These are phyloP conservation scores for Allophyes oxyacanthae DNA, from an alignment of 2,888 invertebrate genomes.

Conservation along the genomic window DNA sequence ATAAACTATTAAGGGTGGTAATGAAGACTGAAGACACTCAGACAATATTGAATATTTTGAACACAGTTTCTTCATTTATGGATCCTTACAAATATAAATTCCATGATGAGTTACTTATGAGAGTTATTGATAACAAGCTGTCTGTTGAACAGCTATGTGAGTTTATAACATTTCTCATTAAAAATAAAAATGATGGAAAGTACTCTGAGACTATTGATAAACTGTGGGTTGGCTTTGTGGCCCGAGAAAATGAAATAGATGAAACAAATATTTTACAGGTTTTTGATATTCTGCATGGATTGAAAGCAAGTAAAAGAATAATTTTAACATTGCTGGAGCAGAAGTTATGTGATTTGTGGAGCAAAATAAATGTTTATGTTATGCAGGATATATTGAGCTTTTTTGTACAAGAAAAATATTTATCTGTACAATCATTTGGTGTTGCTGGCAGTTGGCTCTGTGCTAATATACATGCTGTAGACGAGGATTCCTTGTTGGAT, in stretches of 20 bases:
- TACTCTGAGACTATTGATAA: conserved; percentile 90
- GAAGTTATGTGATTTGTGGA: conserved; percentile 88
- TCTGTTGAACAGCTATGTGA: conserved; percentile 89
- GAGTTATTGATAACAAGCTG: conserved; percentile 90
- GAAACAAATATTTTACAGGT: conserved; percentile 88
- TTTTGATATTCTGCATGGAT: conserved; percentile 87
- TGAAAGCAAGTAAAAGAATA: conserved; percentile 90
- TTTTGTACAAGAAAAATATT: conserved; percentile 77
- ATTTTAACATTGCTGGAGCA: conserved; percentile 89
- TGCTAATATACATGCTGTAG: conserved; percentile 89
- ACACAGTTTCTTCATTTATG: conserved; percentile 78
- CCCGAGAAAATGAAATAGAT: conserved; percentile 88
- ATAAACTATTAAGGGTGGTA: conserved; percentile 81
- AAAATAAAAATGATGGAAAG: conserved; percentile 79
- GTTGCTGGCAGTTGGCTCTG: conserved; percentile 88
- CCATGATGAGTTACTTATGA: conserved; percentile 90
- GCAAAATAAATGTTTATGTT: conserved; percentile 81
- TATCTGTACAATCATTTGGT: conserved; percentile 79
- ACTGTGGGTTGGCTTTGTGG: conserved; percentile 91
- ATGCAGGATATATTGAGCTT: conserved; percentile 85
- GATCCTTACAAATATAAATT: conserved; percentile 86
- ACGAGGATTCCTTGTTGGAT: conserved; percentile 88
- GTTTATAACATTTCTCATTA: conserved; percentile 87
- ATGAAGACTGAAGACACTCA: conserved; percentile 84
- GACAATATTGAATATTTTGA: conserved; percentile 81